Percentiles rank a stretch among this genome's conserved stretches.
These are phyloP conservation scores for Cenopis cana DNA, from an alignment of 2,888 invertebrate genomes.

Conservation along the genomic window DNA sequence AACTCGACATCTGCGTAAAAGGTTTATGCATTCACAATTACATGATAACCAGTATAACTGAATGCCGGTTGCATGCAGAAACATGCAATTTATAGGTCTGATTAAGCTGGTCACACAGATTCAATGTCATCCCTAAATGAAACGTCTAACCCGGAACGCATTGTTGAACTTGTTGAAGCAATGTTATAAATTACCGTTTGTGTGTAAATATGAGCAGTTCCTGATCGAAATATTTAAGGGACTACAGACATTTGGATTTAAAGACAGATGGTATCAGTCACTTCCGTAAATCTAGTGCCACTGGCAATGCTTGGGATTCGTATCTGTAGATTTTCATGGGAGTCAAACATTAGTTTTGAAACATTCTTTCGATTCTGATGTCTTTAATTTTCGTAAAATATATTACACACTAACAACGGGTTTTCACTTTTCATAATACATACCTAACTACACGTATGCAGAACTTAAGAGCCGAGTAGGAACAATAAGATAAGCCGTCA, in stretches of 20 bases:
- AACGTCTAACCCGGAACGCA: slow-evolving; percentile 47
- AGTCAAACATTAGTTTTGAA: neutral
- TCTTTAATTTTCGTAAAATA: neutral
- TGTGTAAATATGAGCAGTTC: slow-evolving; percentile 44
- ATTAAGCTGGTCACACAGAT: slow-evolving; percentile 21
- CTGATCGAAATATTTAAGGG: slow-evolving; percentile 8
- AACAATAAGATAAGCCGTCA: neutral
- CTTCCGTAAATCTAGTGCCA: neutral
- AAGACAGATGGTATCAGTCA: neutral
- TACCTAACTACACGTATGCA: too few relatives aligned
- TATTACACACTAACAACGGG: neutral
- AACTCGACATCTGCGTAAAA: slow-evolving; percentile 22
- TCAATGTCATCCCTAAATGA: slow-evolving; percentile 47
- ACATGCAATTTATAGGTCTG: slow-evolving; percentile 34
- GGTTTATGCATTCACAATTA: slow-evolving; percentile 30
- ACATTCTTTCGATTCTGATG: neutral
- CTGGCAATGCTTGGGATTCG: neutral
- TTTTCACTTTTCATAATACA: too few relatives aligned
- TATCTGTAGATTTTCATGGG: neutral
- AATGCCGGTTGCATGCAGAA: slow-evolving; percentile 12
- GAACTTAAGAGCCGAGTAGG: too few relatives aligned
- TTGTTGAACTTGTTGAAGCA: slow-evolving; percentile 45
- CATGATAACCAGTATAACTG: slow-evolving; percentile 25
- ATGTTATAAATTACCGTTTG: slow-evolving; percentile 41
- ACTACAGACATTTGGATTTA: neutral